Base-by-base conservation (phyloP, 2,888 invertebrate genomes). In the Uloborus plumipes region DNA sequence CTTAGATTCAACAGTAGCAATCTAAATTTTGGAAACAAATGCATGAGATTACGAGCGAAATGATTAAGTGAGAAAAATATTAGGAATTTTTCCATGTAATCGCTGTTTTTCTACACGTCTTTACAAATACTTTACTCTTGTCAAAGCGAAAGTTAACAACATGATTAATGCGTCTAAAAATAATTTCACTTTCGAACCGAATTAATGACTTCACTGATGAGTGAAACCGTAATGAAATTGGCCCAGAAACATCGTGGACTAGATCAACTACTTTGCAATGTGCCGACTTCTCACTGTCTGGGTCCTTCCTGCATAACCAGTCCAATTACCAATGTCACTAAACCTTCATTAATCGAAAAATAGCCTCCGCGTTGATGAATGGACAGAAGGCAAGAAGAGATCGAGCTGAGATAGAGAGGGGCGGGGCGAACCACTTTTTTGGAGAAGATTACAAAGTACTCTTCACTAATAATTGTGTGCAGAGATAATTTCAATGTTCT, bases 401-500 rank as follows among this genome's bases (percentile, higher is more conserved):
- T 67, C 55, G 58, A 50, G 50, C 53, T 61, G 15, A 59, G 78
- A 79, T 79, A 79, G 22, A 39, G 51, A 67, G 79, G 39, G 79
- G 79, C 79, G 79, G 26, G 66, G 14, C 59, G 49, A 20, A 50
- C 50, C 51, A 50, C 22, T 73, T 62, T 51, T 51, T 51, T 39
- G 62, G 39, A 66, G 61, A 73, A 67, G 61, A 73, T 79, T 73
- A 73, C 67, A 73, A 79, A 67, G 67, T 66, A 55, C 75, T 75
- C 55, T 70, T 70, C 39, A 49, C 73, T 73, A 79, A 79, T 73
- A 79, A 73, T 73, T 79, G 79, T 79, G 79, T 79, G 79, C 55
- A 62, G 79, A 79, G 79, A 67, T 67, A 67, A 79, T 79, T 78
- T 79, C 73, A 73, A 73, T 79, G 73, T 73, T 73, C 61, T 49